Evolutionary conservation across 92 coral and sea anemone species (phyloP).

Genomic region (Actinernus sp.): DNA sequence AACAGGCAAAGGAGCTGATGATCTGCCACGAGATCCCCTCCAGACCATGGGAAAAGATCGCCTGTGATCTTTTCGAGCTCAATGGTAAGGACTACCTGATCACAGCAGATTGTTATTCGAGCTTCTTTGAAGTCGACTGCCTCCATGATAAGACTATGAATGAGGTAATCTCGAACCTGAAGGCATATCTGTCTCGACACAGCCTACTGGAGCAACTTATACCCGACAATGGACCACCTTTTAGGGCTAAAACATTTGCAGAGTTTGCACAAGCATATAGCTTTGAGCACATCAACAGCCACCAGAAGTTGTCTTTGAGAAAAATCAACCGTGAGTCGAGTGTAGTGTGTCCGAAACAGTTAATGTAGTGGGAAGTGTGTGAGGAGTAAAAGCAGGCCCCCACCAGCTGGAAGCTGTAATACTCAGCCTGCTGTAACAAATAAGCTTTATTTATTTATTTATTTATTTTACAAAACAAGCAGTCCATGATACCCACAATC

Average conservation of each 20-base stretch:
- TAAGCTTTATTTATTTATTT: too few species aligned
- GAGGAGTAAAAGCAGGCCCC: too few species aligned
- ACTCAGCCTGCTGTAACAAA: too few species aligned
- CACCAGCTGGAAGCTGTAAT: too few species aligned
- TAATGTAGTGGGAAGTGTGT: too few species aligned
- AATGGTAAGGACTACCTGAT: conserved; percentile 40
- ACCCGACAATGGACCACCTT: conserved; percentile 66
- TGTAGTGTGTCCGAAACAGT: too few species aligned
- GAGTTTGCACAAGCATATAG: conserved; percentile 49
- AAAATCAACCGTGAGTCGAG: too few species aligned
- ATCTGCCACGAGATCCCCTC: background rate
- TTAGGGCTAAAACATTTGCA: conserved; percentile 32
- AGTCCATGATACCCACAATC: conserved; percentile 67
- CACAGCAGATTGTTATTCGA: conserved; percentile 69
- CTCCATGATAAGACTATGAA: conserved; percentile 43
- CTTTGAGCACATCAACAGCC: conserved; percentile 62
- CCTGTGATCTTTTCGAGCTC: background rate
- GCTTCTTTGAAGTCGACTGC: conserved; percentile 55
- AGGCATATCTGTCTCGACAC: conserved; percentile 38
- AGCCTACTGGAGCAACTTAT: conserved; percentile 55
- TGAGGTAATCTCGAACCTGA: conserved; percentile 54
- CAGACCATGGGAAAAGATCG: conserved; percentile 1
- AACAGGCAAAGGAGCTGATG: conserved; percentile 12
- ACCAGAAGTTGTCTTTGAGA: too few species aligned
- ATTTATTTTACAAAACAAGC: too few species aligned